These are phyloP conservation scores for Megaceryle torquata DNA, from an alignment of 2,113 vertebrate species.

Conservation along the genomic window DNA sequence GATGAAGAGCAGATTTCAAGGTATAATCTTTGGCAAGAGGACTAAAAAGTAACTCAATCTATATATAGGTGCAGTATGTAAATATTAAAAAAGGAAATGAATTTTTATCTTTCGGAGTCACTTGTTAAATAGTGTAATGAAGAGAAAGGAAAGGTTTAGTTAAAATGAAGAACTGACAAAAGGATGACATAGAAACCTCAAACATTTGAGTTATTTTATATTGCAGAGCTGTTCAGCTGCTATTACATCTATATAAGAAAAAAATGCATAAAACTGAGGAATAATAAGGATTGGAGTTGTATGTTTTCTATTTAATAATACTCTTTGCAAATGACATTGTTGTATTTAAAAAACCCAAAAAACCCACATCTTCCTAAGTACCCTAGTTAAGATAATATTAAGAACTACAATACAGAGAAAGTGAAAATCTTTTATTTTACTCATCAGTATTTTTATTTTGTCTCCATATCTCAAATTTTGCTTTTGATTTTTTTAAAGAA, in stretches of 20 bases:
- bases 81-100: background rate
- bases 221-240: accelerated
- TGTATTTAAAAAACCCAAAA: background rate
- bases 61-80: background rate
- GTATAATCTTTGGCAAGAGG: background rate
- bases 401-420: background rate
- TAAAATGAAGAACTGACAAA: background rate
- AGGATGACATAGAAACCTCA: background rate
- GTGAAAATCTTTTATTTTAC: background rate
- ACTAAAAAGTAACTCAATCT: background rate
- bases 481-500: background rate
- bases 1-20: background rate
- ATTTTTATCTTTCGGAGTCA: background rate
- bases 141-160: background rate
- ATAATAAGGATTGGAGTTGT: background rate
- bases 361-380: background rate
- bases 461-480: accelerated
- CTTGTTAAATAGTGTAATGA: background rate
- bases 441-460: background rate
- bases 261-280: background rate
- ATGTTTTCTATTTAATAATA: background rate
- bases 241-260: background rate
- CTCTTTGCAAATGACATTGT: background rate
- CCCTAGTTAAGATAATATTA: background rate
- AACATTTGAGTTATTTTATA: background rate